Base-by-base conservation (phyloP, 2,888 invertebrate genomes). In the Acrobasis consociella region DNA sequence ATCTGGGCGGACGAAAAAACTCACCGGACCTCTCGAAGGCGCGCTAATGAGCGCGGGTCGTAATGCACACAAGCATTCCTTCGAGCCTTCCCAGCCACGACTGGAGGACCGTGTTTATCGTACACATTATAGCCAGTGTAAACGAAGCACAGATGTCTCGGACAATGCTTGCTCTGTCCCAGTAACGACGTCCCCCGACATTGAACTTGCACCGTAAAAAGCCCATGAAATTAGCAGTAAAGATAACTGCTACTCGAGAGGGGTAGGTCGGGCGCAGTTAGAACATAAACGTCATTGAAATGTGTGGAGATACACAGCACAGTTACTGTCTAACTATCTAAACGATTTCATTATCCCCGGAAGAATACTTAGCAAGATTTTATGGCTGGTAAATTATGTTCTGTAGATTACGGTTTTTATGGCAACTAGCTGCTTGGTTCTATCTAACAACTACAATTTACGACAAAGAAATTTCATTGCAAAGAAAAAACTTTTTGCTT, bases 141-240 rank as follows among this genome's bases (percentile, higher is more conserved):
- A 81, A 78, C 73, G 76, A 82, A 73, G 69, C 65, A 72, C 89
- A 91, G 85, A 89, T 87, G 90, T 49, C 82, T 69, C 67, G 66
- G 67, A 90, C 89, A 90, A 89, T 73, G 79, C 65, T 69, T 66
- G 68, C 70, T 74, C 77, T 90, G 89, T 89, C 75, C 65, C 71
- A 59, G 82, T 82, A 83, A 85, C 83, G 80, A 78, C 75, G 73
- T 72, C 71, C 77, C 74, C 76, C 84, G 87, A 84, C 89, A 89
- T 87, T 91, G 91, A 92, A 91, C 91, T 91, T 90, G 88, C 71
- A 72, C 75, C 82, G 86, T 91, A 89, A 92, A 91, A 88, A 73
- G 63, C 75, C 77, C 84, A 86, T 91, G 84, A 90, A 91, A 89
- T 86, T 85, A 83, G 86, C 83, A 83, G 84, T 89, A 84, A 89